Conservation (phyloP, 2,113 vertebrate species). For the Neodon shergylaensis region DNA sequence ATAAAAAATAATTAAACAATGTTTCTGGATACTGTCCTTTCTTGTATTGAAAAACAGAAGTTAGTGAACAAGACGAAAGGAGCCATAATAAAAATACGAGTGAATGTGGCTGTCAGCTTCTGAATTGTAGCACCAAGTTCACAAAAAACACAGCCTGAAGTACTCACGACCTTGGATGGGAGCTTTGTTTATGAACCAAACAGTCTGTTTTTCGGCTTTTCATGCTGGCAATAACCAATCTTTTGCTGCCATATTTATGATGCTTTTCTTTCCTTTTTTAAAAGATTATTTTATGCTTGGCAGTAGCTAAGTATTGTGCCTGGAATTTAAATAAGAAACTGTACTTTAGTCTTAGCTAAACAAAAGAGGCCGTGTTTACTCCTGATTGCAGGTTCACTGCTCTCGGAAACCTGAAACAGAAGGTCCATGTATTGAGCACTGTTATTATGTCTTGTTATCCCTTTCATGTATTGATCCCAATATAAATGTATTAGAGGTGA, state of each 20-base stretch:
- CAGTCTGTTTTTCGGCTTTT: neutral
- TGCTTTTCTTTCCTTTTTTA: neutral
- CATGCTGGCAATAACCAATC: neutral
- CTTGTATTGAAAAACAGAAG: neutral
- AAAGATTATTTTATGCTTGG: conserved; percentile 47
- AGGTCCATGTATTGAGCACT: accelerated
- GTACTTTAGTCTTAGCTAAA: neutral
- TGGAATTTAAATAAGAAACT: conserved; percentile 8
- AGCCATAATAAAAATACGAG: neutral
- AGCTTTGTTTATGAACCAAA: neutral
- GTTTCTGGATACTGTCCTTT: neutral
- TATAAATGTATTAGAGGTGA: accelerated
- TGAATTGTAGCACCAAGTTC: neutral
- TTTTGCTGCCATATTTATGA: conserved; percentile 30
- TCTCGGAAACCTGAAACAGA: neutral
- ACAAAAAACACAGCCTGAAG: neutral
- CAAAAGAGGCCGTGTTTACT: neutral
- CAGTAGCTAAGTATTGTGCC: neutral
- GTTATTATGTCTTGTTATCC: neutral
- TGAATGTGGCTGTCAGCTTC: accelerated
- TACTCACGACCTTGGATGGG: neutral
- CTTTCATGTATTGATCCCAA: neutral
- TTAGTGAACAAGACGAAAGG: neutral
- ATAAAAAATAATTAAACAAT: neutral
- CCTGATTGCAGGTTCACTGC: neutral